Evolutionary conservation across 2,888 invertebrate species (phyloP).

Genomic region (Bellardia bayeri): DNA sequence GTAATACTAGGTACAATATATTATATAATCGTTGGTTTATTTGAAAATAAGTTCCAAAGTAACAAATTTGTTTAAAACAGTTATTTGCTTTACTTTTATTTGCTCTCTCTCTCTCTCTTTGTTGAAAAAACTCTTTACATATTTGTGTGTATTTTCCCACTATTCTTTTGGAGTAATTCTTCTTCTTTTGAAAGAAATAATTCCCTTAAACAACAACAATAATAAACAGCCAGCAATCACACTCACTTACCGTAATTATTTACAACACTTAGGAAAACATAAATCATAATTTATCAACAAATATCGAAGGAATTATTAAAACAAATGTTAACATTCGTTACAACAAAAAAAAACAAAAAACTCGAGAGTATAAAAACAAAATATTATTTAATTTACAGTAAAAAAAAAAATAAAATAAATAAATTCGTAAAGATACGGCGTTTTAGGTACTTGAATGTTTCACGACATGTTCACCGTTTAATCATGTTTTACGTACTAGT

Average conservation of each 20-base stretch:
- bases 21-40: neutral
- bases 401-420: slow-evolving; percentile 38
- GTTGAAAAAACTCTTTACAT: neutral
- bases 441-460: slow-evolving; percentile 47
- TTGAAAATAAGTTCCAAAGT: neutral
- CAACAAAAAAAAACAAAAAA: slow-evolving; percentile 52
- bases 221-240: neutral
- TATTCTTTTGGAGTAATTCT: neutral
- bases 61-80: slow-evolving; percentile 11
- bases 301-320: slow-evolving; percentile 68
- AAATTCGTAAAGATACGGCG: slow-evolving; percentile 38
- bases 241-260: slow-evolving; percentile 83
- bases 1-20: neutral
- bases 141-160: slow-evolving; percentile 34
- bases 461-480: slow-evolving; percentile 83
- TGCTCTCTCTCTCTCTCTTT: neutral
- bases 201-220: neutral
- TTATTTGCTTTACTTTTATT: neutral
- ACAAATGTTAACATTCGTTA: slow-evolving; percentile 33
- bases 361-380: slow-evolving; percentile 61
- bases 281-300: slow-evolving; percentile 80
- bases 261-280: slow-evolving; percentile 82
- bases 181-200: neutral
- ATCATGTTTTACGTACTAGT: slow-evolving; percentile 83
- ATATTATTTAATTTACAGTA: slow-evolving; percentile 21